Evolutionary conservation across 2,888 invertebrate species (phyloP), one percentile per base, ranked within the genome.

Genomic region (Hermodice carunculata): DNA sequence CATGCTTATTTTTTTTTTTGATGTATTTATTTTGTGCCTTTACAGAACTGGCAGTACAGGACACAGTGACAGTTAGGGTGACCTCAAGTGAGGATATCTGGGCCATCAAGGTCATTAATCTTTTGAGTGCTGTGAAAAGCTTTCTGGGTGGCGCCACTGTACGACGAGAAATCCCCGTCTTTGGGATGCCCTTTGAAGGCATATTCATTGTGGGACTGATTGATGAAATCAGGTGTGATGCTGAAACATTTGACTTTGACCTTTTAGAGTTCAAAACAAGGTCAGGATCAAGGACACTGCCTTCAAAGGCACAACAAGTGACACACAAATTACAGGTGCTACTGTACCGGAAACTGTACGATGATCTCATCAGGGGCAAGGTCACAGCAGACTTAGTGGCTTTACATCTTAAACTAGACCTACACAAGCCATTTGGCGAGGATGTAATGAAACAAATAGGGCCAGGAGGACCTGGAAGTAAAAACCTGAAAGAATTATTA

Each of bases 191-290:
- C 19, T 82, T 79, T 64, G 66, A 75, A 19, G 80, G 76, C 42
- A 67, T 79, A 14, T 79, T 82, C 52, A 57, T 83, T 43, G 77
- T 79, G 37, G 84, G 84, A 1, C 64, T 83, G 19, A 79, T 83
- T 29, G 84, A 84, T 66, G 83, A 84, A 65, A 73, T 84, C 1
- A 64, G 75, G 14, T 82, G 80, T 68, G 79, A 84, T 57, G 75
- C 76, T n/a, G 74, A 76, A n/a, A 66, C 64, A 0, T 81, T 79
- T 60, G 67, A 71, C 8, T 64, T 82, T 48, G 76, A 77, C 51
- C 66, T 84, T 42, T 64, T 69, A 2, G 83, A 84, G 63, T 70
- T 83, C 34, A 84, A 83, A 69, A 83, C 82, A 0, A 69, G 78
- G 8, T n/a, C n/a, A n/a, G 19, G 32, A 28, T 37, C 57, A 1